Base-by-base conservation (phyloP, 2,113 vertebrate species). In the Seriola dumerili region DNA sequence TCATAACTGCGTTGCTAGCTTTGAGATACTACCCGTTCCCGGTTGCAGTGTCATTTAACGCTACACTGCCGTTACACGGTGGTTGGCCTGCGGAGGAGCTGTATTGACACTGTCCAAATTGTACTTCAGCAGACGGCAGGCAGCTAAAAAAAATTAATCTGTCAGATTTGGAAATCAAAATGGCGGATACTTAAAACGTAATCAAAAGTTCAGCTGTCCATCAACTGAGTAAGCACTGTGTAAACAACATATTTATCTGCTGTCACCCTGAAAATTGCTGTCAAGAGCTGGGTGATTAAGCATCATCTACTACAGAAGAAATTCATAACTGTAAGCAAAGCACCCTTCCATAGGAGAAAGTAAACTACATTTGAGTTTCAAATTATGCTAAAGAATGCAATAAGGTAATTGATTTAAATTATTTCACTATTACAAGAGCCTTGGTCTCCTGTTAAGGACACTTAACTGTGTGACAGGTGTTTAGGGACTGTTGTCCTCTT, bases 91-190 rank as follows among this genome's bases (percentile, higher is more conserved):
- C 21, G 1, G 14, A 16, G 59, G 54, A n/a, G 61, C 40, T 13
- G 50, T 66, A 58, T 66, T 57, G 65, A 80, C 72, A 69, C 72
- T n/a, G 75, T 71, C 34, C 72, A 29, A 68, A 34, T 70, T 72
- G 59, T 50, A 72, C 77, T 80, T 69, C 6, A 75, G 70, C 63
- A 63, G 52, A 19, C 76, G 72, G 54, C 66, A 80, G 40, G 40
- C 19, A 52, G 17, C 3, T 38, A 38, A 38, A 42, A 42, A 40
- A 42, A 42, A 36, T 36, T 5, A 6, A 83, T 34, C 70, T 80
- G 61, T 87, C 84, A 85, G 78, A 70, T 86, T 91, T 89, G 78
- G 48, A 59, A 90, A 89, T 91, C 89, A 95, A 94, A 94, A 94
- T 95, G 93, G 94, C 91, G 92, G 91, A 87, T 77, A 87, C 54